Evolutionary conservation across 2,113 vertebrate genomes (phyloP), one percentile per base, ranked within the genome.

Genomic region (Mormyrus lacerda): DNA sequence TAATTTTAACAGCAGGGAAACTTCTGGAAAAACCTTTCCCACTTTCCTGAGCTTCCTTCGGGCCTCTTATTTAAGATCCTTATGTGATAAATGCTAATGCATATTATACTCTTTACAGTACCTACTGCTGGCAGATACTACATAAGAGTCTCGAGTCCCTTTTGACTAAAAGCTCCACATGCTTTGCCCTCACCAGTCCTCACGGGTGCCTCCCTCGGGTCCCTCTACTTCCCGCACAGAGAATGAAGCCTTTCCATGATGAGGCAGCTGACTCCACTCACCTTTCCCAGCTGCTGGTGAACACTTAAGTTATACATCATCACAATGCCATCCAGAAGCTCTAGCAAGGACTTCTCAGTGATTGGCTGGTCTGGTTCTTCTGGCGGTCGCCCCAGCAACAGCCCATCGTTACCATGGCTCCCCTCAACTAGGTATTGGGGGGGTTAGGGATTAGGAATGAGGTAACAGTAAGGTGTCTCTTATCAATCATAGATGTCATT

Each of bases 231-330:
- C 47, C 42, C 17, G 44, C 17, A 24, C 27, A 15, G 17, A 47
- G 8, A 73, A 61, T 44, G 61, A 42, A 42, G 21, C 15, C 0
- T 39, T 65, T 39, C 58, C 69, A 27, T 6, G 17, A 31, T 47
- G 21, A 17, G 35, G 35, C 73, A 42, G 48, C 24, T 21, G 15
- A 17, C 39, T n/a, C 3, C 87, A 39, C 91, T 90, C 91, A 99
- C 98, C 98, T 99, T 99, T 45, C 98, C 98, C 91, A 99, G 96
- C 93, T 99, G 98, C 95, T 99, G 98, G 92, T 99, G 98, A 3
- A 99, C 98, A 3, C 98, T 99, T 92, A 99, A 95, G 92, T 97
- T 99, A 92, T 99, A 99, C 98, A 99, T 99, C 97, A 99, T 99
- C 94, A 99, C 93, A 39, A 97, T 96, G 0, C 98, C 98, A 13